phyloP scores from a whole-genome alignment of 2,797 vertebrate genomes.

The Syncerus caffer region DNA sequence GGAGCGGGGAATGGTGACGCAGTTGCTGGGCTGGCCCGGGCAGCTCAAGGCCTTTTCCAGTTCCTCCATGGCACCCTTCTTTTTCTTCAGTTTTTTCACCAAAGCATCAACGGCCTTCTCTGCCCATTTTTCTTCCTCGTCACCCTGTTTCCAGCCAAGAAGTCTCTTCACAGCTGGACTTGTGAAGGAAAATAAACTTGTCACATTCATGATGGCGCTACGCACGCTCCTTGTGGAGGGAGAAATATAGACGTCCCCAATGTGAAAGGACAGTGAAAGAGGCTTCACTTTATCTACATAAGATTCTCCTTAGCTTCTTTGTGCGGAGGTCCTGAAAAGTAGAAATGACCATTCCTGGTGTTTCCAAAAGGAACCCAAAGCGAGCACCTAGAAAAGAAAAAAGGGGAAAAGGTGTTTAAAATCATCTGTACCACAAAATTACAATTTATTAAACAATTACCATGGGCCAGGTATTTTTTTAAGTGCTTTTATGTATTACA shows the following conservation, averaged over 20 bases:
- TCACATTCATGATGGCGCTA: conserved; percentile 91
- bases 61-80: conserved; percentile 96
- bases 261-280: conserved; percentile 26
- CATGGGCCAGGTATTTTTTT: neutral
- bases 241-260: neutral
- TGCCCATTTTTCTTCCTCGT: conserved; percentile 98
- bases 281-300: conserved; percentile 37
- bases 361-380: neutral
- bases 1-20: conserved; percentile 96
- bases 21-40: conserved; percentile 96
- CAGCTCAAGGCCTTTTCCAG: conserved; percentile 93
- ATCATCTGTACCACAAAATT: neutral
- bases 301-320: conserved; percentile 52
- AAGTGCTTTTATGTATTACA: neutral
- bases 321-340: conserved; percentile 41
- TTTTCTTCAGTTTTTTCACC: conserved; percentile 96
- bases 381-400: conserved; percentile 72
- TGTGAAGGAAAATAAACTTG: conserved; percentile 97
- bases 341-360: conserved; percentile 63
- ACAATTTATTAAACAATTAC: neutral
- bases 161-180: conserved; percentile 97
- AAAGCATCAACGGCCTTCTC: conserved; percentile 96
- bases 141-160: conserved; percentile 97
- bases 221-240: neutral
- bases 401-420: neutral